Base-by-base conservation (phyloP, 2,113 vertebrate genomes). In the Archocentrus centrarchus region DNA sequence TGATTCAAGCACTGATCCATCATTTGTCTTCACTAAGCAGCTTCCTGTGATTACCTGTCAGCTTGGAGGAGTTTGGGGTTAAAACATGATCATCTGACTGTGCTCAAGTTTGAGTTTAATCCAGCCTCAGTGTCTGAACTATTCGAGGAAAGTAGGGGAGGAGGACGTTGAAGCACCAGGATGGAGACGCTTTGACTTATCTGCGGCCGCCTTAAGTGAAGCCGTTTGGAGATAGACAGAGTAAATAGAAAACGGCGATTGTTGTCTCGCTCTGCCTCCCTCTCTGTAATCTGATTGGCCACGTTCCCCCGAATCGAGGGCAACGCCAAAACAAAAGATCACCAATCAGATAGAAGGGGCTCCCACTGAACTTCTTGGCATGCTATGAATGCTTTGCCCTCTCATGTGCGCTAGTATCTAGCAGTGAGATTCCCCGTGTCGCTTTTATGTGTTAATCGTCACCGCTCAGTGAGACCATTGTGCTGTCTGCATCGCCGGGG, bases 381-480 rank as follows among this genome's bases (percentile, higher is more conserved):
- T 86, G 84, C 77, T 83, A 86, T 94, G 93, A 94, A 95, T 93
- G 92, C 88, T 87, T 85, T 81, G 86, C 86, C 85, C 91, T 93
- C 92, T 92, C 86, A 91, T 92, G 91, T 91, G 92, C 89, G 84
- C 92, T 89, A 86, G 93, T 94, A 94, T 95, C 95, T 93, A 82
- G 90, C 88, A 83, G 90, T 63, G 91, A 92, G 89, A 94, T 94
- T 94, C 92, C 94, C 93, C 77, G 83, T 94, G 91, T 88, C 79
- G 92, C 94, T 95, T 94, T 95, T 96, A 94, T 94, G 94, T 92
- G 89, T 93, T 95, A 94, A 95, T 95, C 93, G 90, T 89, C 86
- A 82, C 88, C 92, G 90, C 93, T 95, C 93, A 90, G 90, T 89
- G 86, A 93, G 89, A 93, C 92, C 84, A 93, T 94, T 94, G 93